Base-by-base conservation (phyloP, 2,888 invertebrate genomes). In the Melinopterus prodromus region DNA sequence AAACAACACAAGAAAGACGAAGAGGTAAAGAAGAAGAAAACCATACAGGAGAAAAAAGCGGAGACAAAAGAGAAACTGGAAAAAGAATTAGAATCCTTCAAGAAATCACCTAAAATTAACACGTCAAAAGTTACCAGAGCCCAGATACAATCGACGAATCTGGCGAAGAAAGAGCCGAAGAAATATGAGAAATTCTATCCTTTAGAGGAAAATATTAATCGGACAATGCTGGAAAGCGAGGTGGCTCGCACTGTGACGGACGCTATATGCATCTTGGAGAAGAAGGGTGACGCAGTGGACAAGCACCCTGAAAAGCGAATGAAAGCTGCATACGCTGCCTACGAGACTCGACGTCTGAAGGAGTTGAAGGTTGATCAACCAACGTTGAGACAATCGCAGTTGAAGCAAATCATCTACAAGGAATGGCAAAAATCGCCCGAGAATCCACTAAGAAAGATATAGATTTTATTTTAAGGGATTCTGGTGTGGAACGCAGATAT, bases 351-450 rank as follows among this genome's bases (percentile, higher is more conserved):
- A 76, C 94, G 95, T 88, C 90, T 99, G 86, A 95, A 97, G 4
- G 92, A 94, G 83, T 91, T 98, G 15, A 98, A 98, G 89, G 92
- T 93, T 78, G 98, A 99, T 88, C 96, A 98, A 90, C 98, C 99
- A 0, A 93, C 95, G 0, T 90, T 99, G 81, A 92, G 99, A 83
- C 91, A 99, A 81, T 97, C 99, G 6, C 99, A 99, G 88, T 91
- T 99, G 83, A 99, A 99, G 88, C 99, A 99, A 89, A 91, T 99
- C 88, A 90, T 99, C 15, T 94, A 96, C 87, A 99, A 99, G 88
- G 96, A 97, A 89, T 99, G 99, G 99, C 94, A 96, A 90, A 99
- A 98, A 88, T 97, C 98, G 0, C 95, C 98, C 0, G 96, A 98
- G 84, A 99, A 99, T 90, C 99, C 99, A 72, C 69, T 78, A 53